Conservation (phyloP, 2,797 vertebrate genomes). For the Molossus alvarezi region DNA sequence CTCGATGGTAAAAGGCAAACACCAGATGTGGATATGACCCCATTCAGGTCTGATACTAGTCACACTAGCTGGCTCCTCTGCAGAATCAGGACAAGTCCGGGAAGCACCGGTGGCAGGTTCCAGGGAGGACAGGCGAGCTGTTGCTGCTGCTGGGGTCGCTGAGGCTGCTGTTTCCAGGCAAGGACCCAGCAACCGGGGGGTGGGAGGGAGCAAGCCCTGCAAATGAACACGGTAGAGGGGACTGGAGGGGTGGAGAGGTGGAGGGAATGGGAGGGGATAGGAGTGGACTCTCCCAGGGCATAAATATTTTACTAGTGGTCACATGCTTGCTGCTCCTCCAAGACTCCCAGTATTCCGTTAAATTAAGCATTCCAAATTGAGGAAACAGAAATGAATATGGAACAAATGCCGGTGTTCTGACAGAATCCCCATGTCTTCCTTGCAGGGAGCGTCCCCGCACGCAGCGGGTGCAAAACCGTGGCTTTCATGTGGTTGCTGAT, state of each 20-base stretch:
- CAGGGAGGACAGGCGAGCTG: slow-evolving; percentile 78
- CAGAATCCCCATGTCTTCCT: slow-evolving; percentile 74
- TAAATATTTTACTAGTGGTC: slow-evolving; percentile 87
- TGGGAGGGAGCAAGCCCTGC: slow-evolving; percentile 80
- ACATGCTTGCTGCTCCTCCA: slow-evolving; percentile 75
- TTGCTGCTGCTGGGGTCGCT: slow-evolving; percentile 82
- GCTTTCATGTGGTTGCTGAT: slow-evolving; percentile 72
- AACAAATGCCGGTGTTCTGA: slow-evolving; percentile 79
- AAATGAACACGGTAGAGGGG: slow-evolving; percentile 79
- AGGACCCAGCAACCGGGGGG: not conserved
- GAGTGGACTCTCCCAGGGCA: slow-evolving; percentile 66
- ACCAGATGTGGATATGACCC: not conserved
- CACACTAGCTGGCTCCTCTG: not conserved
- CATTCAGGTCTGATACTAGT: too few relatives aligned
- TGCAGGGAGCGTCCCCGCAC: slow-evolving; percentile 56
- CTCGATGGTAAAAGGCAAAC: accelerated
- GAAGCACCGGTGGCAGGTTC: slow-evolving; percentile 82
- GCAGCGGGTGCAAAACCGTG: slow-evolving; percentile 68
- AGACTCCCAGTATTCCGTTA: slow-evolving; percentile 84
- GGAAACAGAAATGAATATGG: slow-evolving; percentile 86
- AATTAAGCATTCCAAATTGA: slow-evolving; percentile 88
- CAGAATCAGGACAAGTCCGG: not conserved
- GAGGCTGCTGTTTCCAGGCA: slow-evolving; percentile 72
- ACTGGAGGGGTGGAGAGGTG: slow-evolving; percentile 28
- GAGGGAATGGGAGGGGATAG: slow-evolving; percentile 64